Percentiles rank a stretch among this genome's conserved stretches.
phyloP scores from a whole-genome alignment of 2,113 vertebrate genomes.

The Sebastes schlegelii region DNA sequence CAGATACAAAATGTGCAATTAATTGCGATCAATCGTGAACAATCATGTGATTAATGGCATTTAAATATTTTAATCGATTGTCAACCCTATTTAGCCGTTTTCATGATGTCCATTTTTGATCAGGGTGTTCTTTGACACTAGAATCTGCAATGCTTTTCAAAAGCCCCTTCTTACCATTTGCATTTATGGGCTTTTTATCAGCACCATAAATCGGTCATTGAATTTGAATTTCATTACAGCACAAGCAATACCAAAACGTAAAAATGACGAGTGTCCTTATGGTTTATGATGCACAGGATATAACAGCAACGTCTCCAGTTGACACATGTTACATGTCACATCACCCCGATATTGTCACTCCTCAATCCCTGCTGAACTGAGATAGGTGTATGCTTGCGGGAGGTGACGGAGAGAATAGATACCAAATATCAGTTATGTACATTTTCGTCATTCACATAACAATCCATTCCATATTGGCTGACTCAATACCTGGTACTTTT shows the following conservation, averaged over 20 bases:
- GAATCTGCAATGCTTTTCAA: not conserved
- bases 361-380: not conserved
- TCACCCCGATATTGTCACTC: not conserved
- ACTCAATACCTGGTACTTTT: not conserved
- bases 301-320: too few relatives aligned
- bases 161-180: not conserved
- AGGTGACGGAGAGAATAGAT: not conserved
- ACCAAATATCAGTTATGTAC: not conserved
- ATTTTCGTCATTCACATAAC: not conserved
- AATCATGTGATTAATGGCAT: too few relatives aligned
- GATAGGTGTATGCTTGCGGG: too few relatives aligned
- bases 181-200: not conserved
- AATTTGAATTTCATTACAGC: not conserved
- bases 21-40: not conserved
- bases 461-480: not conserved
- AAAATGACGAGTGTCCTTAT: not conserved
- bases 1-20: too few relatives aligned
- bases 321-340: not conserved
- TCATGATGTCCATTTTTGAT: not conserved
- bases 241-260: not conserved
- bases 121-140: not conserved
- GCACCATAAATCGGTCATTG: not conserved
- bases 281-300: not conserved
- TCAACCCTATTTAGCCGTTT: not conserved
- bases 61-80: not conserved